A percentile compares a stretch with the other conserved stretches of the same genome.
Conservation (phyloP, 2,888 invertebrate species). For the Macrophya alboannulata region DNA sequence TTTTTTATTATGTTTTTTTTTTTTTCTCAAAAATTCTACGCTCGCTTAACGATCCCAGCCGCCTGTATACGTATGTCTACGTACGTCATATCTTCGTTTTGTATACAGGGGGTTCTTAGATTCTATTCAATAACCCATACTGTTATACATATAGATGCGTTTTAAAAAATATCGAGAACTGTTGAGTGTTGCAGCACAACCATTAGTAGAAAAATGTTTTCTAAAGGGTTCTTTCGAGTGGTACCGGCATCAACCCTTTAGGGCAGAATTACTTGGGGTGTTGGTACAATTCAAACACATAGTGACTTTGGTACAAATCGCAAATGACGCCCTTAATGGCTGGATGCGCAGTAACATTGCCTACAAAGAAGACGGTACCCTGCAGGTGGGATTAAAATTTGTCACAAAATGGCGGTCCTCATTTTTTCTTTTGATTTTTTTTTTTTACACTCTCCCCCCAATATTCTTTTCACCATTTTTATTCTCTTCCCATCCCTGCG, state of each 20-base stretch:
- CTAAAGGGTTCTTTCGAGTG: constrained; percentile 75
- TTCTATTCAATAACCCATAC: constrained; percentile 19
- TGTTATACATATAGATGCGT: not conserved
- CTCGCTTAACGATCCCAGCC: not conserved
- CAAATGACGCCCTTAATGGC: constrained; percentile 47
- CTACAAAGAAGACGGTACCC: constrained; percentile 6
- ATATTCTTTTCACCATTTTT: not conserved
- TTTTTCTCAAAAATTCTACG: not conserved
- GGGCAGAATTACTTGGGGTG: constrained; percentile 60
- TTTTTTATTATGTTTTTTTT: not conserved
- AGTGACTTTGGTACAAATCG: constrained; percentile 32
- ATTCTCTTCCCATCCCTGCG: not conserved
- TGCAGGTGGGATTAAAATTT: constrained; percentile 33
- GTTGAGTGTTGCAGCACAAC: constrained; percentile 69
- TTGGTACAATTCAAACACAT: constrained; percentile 6
- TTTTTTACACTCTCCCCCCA: not conserved
- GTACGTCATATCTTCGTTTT: not conserved
- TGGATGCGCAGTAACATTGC: constrained; percentile 26
- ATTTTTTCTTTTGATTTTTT: not conserved
- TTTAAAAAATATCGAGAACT: not conserved
- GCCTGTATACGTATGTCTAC: not conserved
- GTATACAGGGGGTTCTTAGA: not conserved
- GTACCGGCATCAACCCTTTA: constrained; percentile 72
- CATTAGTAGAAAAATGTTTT: constrained; percentile 80
- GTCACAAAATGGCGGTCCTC: constrained; percentile 46